phyloP scores from a whole-genome alignment of 2,888 invertebrate species.

The Germaria angustata region DNA sequence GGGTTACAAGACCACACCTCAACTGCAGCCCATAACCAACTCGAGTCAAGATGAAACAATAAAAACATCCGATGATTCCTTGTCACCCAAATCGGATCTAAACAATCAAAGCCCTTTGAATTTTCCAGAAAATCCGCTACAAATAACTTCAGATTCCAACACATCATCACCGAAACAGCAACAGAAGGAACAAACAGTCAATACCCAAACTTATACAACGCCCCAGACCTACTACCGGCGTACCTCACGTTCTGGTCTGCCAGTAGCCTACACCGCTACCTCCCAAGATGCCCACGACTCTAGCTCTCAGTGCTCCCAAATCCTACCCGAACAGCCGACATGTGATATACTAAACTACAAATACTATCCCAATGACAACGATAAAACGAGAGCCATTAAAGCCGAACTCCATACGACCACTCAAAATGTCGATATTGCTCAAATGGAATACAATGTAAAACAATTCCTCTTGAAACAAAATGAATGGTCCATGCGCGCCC shows the following conservation, averaged over 20 bases:
- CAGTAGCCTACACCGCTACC: slow-evolving; percentile 73
- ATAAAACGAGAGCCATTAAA: slow-evolving; percentile 75
- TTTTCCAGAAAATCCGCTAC: slow-evolving; percentile 9
- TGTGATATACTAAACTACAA: slow-evolving; percentile 79
- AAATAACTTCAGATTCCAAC: not conserved
- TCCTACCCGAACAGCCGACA: slow-evolving; percentile 74
- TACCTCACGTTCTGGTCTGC: slow-evolving; percentile 75
- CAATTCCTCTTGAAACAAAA: slow-evolving; percentile 84
- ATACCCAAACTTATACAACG: slow-evolving; percentile 46
- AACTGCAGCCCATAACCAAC: slow-evolving; percentile 67
- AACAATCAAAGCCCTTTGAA: slow-evolving; percentile 52
- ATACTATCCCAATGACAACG: slow-evolving; percentile 77
- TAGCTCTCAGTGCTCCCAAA: slow-evolving; percentile 59
- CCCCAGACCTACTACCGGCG: slow-evolving; percentile 75
- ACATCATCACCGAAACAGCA: slow-evolving; percentile 18
- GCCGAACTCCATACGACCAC: slow-evolving; percentile 77
- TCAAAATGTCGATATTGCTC: slow-evolving; percentile 83
- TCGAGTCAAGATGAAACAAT: slow-evolving; percentile 67
- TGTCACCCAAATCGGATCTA: slow-evolving; percentile 75
- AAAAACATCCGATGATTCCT: slow-evolving; percentile 75
- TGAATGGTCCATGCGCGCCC: slow-evolving; percentile 79
- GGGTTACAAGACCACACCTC: slow-evolving; percentile 78
- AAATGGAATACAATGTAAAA: slow-evolving; percentile 90
- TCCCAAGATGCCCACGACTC: slow-evolving; percentile 64
- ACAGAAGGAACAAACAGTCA: not conserved